These are phyloP conservation scores for Mythimna pallens DNA, from an alignment of 2,888 invertebrate species.

Conservation along the genomic window DNA sequence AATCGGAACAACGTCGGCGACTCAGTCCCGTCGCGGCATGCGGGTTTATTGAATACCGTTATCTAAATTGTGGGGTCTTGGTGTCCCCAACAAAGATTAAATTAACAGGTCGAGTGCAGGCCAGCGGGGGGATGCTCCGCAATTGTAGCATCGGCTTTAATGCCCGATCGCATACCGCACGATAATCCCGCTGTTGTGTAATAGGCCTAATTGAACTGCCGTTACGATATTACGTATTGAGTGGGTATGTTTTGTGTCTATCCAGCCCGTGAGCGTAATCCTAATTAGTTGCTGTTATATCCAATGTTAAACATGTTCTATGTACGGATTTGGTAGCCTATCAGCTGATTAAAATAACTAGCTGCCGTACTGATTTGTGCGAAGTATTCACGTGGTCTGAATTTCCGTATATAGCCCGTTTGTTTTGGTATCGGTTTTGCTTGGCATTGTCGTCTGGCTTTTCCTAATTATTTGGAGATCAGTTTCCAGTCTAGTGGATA, in stretches of 20 bases:
- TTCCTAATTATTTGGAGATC: neutral
- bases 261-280: conserved; percentile 47
- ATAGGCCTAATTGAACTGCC: conserved; percentile 84
- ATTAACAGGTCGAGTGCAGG: conserved; percentile 85
- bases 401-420: neutral
- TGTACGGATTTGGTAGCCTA: conserved; percentile 19
- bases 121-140: conserved; percentile 75
- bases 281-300: conserved; percentile 52
- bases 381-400: neutral
- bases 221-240: conserved; percentile 74
- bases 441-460: neutral
- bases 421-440: neutral
- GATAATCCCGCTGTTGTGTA: conserved; percentile 83
- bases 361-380: neutral
- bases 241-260: conserved; percentile 56
- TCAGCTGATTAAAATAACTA: conserved; percentile 24
- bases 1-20: conserved; percentile 80
- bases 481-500: neutral
- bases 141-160: conserved; percentile 79
- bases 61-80: conserved; percentile 86
- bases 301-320: conserved; percentile 27
- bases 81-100: conserved; percentile 86
- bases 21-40: conserved; percentile 77
- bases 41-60: conserved; percentile 87
- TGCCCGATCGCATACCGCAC: conserved; percentile 77